phyloP scores from a whole-genome alignment of 2,797 vertebrate species.

The Saxicola maurus region DNA sequence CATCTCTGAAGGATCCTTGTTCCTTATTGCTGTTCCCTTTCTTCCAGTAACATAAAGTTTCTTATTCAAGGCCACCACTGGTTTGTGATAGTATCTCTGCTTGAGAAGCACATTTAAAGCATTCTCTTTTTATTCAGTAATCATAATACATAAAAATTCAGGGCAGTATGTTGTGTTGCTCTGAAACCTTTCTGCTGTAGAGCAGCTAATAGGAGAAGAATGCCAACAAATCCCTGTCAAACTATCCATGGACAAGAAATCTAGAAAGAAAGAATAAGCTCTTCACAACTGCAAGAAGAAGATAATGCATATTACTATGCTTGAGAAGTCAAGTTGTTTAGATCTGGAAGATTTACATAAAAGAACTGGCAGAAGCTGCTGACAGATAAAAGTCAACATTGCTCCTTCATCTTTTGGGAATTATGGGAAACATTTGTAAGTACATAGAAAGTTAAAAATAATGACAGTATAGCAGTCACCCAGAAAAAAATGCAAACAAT shows the following conservation, averaged over 20 bases:
- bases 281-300: background rate
- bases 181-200: background rate
- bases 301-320: background rate
- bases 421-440: conserved; percentile 8
- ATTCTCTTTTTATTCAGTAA: background rate
- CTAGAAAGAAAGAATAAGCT: background rate
- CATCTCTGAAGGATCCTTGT: background rate
- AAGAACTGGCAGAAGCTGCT: conserved; percentile 23
- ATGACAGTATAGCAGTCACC: background rate
- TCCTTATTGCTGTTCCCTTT: background rate
- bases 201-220: background rate
- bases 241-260: background rate
- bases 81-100: background rate
- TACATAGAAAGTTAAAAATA: conserved; percentile 23
- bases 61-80: background rate
- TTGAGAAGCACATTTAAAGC: background rate
- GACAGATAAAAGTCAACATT: conserved; percentile 22
- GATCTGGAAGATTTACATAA: conserved; percentile 35
- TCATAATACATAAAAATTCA: background rate
- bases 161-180: background rate
- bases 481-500: background rate
- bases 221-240: background rate
- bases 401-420: conserved; percentile 10
- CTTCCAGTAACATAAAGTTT: background rate
- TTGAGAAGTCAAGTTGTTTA: conserved; percentile 31